Evolutionary conservation across 2,888 invertebrate species (phyloP).

Genomic region (Limnephilus rhombicus): DNA sequence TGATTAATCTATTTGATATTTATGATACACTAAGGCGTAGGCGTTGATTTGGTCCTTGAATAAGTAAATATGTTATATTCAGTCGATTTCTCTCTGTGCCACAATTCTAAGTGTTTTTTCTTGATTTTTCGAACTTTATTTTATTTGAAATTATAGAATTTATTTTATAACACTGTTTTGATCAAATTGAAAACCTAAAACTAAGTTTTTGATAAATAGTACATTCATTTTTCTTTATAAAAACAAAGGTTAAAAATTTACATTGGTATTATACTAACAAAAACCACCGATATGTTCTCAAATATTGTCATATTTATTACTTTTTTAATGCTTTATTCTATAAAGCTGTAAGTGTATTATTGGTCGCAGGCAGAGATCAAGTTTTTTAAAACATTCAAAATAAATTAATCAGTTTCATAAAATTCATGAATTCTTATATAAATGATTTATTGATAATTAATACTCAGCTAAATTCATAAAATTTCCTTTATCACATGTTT

Average conservation of each 20-base stretch:
- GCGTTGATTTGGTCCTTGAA: not conserved
- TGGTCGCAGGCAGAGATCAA: not conserved
- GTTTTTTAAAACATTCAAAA: not conserved
- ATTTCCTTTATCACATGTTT: not conserved
- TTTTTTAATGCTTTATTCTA: not conserved
- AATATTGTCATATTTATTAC: not conserved
- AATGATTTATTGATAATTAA: not conserved
- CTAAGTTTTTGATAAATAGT: not conserved
- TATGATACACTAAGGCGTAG: not conserved
- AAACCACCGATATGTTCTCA: conserved; percentile 1
- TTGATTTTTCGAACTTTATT: not conserved
- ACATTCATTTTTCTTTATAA: not conserved
- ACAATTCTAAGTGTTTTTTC: not conserved
- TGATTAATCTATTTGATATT: not conserved
- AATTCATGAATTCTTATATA: not conserved
- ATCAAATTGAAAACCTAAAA: not conserved
- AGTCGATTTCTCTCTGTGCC: not conserved
- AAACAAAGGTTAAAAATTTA: not conserved
- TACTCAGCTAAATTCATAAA: not conserved
- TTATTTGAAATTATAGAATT: not conserved
- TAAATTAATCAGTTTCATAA: not conserved
- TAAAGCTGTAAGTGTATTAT: not conserved
- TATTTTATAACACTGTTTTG: not conserved
- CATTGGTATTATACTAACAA: not conserved
- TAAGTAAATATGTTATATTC: not conserved